Evolutionary conservation across 1,140 invertebrate species (phyloP).

Genomic region (Drosophila nigromelanica): DNA sequence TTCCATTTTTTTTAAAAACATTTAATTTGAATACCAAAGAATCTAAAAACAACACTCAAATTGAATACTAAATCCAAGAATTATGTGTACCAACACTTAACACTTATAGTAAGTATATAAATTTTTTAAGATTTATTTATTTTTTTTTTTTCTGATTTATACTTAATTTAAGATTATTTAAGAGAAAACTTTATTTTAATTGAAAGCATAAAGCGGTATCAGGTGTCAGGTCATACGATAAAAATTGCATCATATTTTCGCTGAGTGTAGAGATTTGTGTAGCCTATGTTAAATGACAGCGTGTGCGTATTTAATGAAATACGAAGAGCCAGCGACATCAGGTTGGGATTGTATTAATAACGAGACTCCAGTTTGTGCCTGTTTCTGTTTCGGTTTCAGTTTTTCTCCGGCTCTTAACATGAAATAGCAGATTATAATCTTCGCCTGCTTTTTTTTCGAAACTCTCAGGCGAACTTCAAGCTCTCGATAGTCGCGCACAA

Average conservation of each 20-base stretch:
- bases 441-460: not conserved
- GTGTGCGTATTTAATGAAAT: conserved; percentile 70
- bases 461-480: conserved; percentile 19
- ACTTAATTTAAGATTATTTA: too few species aligned
- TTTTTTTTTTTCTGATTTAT: too few species aligned
- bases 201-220: not conserved
- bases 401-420: conserved; percentile 7
- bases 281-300: conserved; percentile 45
- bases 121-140: not conserved
- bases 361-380: conserved; percentile 59
- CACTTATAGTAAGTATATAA: too few species aligned
- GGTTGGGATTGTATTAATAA: conserved; percentile 63
- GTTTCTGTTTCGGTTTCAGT: conserved; percentile 10
- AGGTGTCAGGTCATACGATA: not conserved
- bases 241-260: not conserved
- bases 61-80: too few species aligned
- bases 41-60: too few species aligned
- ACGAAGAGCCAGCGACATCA: conserved; percentile 36
- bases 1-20: too few species aligned
- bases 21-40: too few species aligned
- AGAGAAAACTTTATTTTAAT: too few species aligned
- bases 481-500: conserved; percentile 64
- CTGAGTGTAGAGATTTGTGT: not conserved
- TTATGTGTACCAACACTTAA: too few species aligned
- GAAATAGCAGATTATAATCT: conserved; percentile 65